Evolutionary conservation across 2,888 invertebrate species (phyloP).

Genomic region (Tachina fera): DNA sequence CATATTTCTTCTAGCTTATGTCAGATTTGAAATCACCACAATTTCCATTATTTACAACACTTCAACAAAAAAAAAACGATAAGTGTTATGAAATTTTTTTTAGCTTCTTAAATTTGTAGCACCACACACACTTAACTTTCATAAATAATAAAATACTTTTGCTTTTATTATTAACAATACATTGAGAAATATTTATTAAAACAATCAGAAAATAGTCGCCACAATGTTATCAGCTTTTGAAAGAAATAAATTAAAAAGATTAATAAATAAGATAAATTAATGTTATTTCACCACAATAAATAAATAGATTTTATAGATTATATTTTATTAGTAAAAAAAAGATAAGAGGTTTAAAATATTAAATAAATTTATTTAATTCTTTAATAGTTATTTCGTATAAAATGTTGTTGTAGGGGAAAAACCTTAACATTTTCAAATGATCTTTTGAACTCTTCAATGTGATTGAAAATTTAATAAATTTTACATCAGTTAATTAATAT

Average conservation of each 20-base stretch:
- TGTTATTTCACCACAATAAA: background rate
- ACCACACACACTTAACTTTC: background rate
- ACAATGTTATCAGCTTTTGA: slow-evolving; percentile 7
- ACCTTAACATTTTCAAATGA: background rate
- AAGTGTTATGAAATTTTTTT: background rate
- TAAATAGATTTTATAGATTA: too few species aligned
- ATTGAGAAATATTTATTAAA: background rate
- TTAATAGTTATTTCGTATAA: too few species aligned
- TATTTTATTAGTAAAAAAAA: background rate
- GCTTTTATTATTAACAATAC: slow-evolving; percentile 11
- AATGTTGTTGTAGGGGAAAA: background rate
- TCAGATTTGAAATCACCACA: background rate
- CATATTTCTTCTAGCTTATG: background rate
- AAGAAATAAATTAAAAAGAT: slow-evolving; percentile 10
- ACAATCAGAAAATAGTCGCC: background rate
- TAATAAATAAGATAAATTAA: background rate
- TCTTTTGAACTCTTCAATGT: slow-evolving; percentile 3
- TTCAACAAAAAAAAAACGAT: background rate
- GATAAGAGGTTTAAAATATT: background rate
- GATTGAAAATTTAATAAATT: background rate
- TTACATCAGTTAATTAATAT: background rate
- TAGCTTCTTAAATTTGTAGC: background rate
- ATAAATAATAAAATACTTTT: background rate
- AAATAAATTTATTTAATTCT: background rate
- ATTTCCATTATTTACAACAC: background rate